Evolutionary conservation across 2,888 invertebrate species (phyloP).

Genomic region (Vesta saturnalis): DNA sequence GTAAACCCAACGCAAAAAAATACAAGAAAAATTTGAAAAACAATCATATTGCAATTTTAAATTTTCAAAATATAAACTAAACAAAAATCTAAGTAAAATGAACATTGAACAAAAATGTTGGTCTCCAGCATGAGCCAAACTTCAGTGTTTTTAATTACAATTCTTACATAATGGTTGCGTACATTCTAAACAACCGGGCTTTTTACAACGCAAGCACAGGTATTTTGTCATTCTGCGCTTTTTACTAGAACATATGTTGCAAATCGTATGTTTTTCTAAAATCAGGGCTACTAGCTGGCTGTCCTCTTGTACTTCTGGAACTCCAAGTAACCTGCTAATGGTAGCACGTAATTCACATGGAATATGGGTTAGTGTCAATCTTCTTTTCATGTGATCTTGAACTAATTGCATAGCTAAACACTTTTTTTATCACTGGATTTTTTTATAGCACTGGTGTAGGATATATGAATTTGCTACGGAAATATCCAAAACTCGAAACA

Average conservation of each 20-base stretch:
- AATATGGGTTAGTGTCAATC: neutral
- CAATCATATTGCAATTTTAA: too few relatives aligned
- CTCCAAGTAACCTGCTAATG: neutral
- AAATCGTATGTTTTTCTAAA: constrained; percentile 77
- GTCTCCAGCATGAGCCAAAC: too few relatives aligned
- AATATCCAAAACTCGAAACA: neutral
- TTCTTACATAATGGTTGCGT: too few relatives aligned
- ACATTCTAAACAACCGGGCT: too few relatives aligned
- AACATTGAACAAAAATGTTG: too few relatives aligned
- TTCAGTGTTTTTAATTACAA: too few relatives aligned
- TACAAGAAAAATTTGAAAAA: too few relatives aligned
- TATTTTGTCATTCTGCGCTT: constrained; percentile 44
- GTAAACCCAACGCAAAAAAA: too few relatives aligned
- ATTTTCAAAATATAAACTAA: too few relatives aligned
- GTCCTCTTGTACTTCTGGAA: neutral
- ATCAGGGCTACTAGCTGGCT: constrained; percentile 76
- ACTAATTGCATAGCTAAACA: neutral
- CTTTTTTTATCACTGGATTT: neutral
- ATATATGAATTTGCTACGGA: constrained; percentile 1
- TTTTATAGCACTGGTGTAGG: constrained; percentile 5
- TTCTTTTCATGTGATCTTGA: neutral
- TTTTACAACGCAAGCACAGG: too few relatives aligned
- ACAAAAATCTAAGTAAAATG: too few relatives aligned
- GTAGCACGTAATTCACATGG: neutral
- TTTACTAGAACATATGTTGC: too few relatives aligned